phyloP scores from a whole-genome alignment of 1,140 invertebrate species.

The Pogonomyrmex californicus region DNA sequence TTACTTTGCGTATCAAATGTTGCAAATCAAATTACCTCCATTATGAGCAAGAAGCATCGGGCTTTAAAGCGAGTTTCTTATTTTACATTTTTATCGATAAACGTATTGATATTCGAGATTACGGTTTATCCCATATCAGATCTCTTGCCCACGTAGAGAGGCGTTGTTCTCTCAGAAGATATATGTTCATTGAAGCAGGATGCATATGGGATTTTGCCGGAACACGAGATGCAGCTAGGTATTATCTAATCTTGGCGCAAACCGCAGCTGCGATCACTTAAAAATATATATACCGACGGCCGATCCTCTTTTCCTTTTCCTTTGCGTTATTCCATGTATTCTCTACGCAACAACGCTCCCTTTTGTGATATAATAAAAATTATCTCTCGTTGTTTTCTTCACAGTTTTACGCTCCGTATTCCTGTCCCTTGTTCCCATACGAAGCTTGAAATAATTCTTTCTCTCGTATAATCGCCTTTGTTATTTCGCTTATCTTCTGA shows the following conservation, averaged over 20 bases:
- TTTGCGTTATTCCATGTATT: not conserved
- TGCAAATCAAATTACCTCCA: not conserved
- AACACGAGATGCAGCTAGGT: slow-evolving; percentile 38
- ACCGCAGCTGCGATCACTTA: slow-evolving; percentile 72
- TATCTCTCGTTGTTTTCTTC: slow-evolving; percentile 5
- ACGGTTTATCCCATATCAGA: not conserved
- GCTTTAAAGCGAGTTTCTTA: not conserved
- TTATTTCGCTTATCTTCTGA: not conserved
- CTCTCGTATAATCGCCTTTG: not conserved
- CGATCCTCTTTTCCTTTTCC: slow-evolving; percentile 43
- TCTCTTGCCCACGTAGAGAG: slow-evolving; percentile 1
- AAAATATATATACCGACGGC: slow-evolving; percentile 69
- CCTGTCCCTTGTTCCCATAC: not conserved
- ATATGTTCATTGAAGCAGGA: slow-evolving; percentile 36
- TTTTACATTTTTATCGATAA: slow-evolving; percentile 16
- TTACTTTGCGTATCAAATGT: not conserved
- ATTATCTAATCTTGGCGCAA: slow-evolving; percentile 75
- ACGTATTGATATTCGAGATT: slow-evolving; percentile 19
- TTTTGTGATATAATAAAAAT: slow-evolving; percentile 36
- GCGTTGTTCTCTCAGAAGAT: not conserved
- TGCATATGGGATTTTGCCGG: slow-evolving; percentile 40
- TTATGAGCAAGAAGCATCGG: not conserved
- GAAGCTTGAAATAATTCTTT: not conserved
- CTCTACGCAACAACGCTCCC: not conserved
- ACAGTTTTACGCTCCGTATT: not conserved